Conservation (phyloP, 2,888 invertebrate genomes). For the Chaitophorus viminalis region DNA sequence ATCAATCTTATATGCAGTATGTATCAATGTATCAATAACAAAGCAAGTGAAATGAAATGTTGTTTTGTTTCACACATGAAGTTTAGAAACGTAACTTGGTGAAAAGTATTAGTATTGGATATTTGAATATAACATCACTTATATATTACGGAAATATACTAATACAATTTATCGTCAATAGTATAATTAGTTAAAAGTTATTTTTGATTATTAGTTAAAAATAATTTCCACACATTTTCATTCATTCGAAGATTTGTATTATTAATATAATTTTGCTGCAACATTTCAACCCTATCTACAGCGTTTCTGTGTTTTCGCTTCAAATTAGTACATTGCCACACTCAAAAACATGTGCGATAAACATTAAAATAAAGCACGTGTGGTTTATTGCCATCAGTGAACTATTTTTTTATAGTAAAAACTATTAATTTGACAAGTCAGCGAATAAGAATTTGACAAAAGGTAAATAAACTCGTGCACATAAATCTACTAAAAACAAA, state of each 20-base stretch:
- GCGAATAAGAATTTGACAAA: background rate
- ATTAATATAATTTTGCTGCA: background rate
- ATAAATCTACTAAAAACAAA: background rate
- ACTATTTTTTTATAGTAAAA: background rate
- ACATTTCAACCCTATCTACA: background rate
- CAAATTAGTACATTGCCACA: background rate
- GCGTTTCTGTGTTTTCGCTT: background rate
- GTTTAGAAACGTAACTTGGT: no score
- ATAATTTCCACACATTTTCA: background rate
- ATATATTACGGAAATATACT: no score
- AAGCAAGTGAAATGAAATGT: no score
- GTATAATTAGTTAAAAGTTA: background rate
- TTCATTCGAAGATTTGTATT: background rate
- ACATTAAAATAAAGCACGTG: conserved; percentile 10
- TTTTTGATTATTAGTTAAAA: background rate
- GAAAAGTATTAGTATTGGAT: no score
- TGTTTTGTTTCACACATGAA: no score
- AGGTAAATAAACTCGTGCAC: background rate
- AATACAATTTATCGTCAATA: background rate
- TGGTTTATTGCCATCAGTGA: background rate
- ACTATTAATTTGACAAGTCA: background rate
- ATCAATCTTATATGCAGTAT: no score
- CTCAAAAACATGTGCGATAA: background rate
- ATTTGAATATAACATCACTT: no score
- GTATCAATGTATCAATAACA: no score